Base-by-base conservation (phyloP, 2,888 invertebrate genomes). In the Xanthorhoe spadicearia region DNA sequence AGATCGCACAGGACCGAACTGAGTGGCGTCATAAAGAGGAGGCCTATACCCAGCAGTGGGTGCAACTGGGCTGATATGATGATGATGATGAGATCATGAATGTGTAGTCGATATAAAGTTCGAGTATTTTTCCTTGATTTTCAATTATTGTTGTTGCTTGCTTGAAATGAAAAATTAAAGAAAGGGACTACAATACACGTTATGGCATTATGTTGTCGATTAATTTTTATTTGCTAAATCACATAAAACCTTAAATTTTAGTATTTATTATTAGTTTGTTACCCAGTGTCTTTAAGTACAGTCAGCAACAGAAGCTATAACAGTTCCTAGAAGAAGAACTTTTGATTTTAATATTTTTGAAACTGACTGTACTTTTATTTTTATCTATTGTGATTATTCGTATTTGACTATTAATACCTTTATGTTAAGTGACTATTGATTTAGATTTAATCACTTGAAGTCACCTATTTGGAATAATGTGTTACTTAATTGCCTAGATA, bases 31-130 rank as follows among this genome's bases (percentile, higher is more conserved):
- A n/a, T n/a, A n/a, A n/a, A n/a, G n/a, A n/a, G n/a, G n/a, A n/a
- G n/a, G n/a, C n/a, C n/a, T n/a, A n/a, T n/a, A n/a, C n/a, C n/a
- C n/a, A n/a, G n/a, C n/a, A n/a, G n/a, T n/a, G n/a, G n/a, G n/a
- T n/a, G n/a, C n/a, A n/a, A n/a, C n/a, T n/a, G n/a, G n/a, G n/a
- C n/a, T n/a, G n/a, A n/a, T n/a, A n/a, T n/a, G n/a, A n/a, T n/a
- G n/a, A n/a, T n/a, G n/a, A n/a, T n/a, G n/a, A n/a, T 54, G 61
- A 54, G 54, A 58, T 58, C 57, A 58, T 35, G 32, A 51, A 23
- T 50, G n/a, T n/a, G n/a, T n/a, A 48, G 48, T 48, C 48, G 6
- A 15, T n/a, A 48, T 13, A 17, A 6, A 1, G 15, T 17, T 17
- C 8, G 48, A 17, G 7, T 13, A 17, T 48, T 48, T 48, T 48